Evolutionary conservation across 1,140 invertebrate species (phyloP).

Genomic region (Drosophila busckii): DNA sequence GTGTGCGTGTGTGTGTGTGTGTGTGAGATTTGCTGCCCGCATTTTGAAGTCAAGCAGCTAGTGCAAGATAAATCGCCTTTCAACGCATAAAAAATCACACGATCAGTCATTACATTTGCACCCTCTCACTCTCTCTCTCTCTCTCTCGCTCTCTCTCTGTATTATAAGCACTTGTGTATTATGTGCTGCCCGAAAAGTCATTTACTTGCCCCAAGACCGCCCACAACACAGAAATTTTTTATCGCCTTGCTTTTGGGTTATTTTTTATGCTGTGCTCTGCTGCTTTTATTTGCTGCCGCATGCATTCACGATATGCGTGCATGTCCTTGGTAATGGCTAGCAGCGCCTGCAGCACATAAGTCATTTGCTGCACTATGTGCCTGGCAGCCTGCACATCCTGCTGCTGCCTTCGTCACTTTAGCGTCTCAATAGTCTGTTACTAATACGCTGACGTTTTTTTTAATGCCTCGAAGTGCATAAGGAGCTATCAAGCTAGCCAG

Average conservation of each 20-base stretch:
- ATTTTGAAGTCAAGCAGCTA: constrained; percentile 48
- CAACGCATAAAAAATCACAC: constrained; percentile 77
- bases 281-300: too few species aligned
- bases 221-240: too few species aligned
- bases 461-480: constrained; percentile 74
- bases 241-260: too few species aligned
- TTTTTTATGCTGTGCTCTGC: too few species aligned
- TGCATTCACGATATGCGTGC: constrained; percentile 17
- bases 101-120: constrained; percentile 73
- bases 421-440: constrained; percentile 74
- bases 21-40: constrained; percentile 27
- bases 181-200: too few species aligned
- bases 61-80: constrained; percentile 77
- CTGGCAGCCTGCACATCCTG: constrained; percentile 32
- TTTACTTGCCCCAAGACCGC: too few species aligned
- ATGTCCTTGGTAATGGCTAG: constrained; percentile 20
- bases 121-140: constrained; percentile 1
- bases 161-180: too few species aligned
- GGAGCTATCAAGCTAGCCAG: constrained; percentile 29
- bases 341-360: constrained; percentile 69
- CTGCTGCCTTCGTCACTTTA: constrained; percentile 40
- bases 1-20: constrained; percentile 28
- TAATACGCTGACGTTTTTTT: constrained; percentile 76
- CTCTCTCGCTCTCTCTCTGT: not conserved
- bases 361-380: constrained; percentile 59